These are phyloP conservation scores for Noctua comes DNA, from an alignment of 2,888 invertebrate genomes.

Conservation along the genomic window DNA sequence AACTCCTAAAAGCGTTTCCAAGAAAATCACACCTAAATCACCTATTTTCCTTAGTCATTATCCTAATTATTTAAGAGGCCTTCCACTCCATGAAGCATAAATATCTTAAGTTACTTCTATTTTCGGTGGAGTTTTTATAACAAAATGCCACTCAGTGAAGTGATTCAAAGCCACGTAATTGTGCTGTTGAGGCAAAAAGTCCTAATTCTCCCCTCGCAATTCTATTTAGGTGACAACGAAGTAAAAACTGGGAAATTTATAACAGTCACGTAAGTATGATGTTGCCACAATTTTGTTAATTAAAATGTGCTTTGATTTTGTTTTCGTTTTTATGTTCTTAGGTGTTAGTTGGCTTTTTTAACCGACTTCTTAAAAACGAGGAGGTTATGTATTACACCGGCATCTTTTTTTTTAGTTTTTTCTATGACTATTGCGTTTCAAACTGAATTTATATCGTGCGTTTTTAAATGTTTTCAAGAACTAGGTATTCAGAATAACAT, in stretches of 20 bases:
- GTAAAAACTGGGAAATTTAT: constrained; percentile 81
- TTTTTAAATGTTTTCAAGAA: neutral
- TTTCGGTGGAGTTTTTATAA: constrained; percentile 71
- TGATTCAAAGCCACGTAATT: constrained; percentile 78
- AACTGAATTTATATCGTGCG: neutral
- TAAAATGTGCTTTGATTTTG: constrained; percentile 77
- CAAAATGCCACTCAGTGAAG: constrained; percentile 72
- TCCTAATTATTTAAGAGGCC: constrained; percentile 64
- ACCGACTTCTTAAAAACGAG: too few relatives aligned
- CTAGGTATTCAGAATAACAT: too few relatives aligned
- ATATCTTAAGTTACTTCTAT: constrained; percentile 67
- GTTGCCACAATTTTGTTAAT: constrained; percentile 80
- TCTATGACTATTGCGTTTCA: neutral
- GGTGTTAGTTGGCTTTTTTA: constrained; percentile 12
- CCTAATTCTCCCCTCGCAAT: constrained; percentile 78
- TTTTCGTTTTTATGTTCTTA: constrained; percentile 50
- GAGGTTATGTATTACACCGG: too few relatives aligned
- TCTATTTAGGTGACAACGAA: constrained; percentile 80
- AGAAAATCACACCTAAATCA: constrained; percentile 50
- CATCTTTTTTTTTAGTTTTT: too few relatives aligned
- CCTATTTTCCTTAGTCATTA: constrained; percentile 61
- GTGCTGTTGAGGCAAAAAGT: constrained; percentile 78
- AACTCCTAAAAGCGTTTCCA: constrained; percentile 34
- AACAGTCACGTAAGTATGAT: constrained; percentile 78
- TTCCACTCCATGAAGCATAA: constrained; percentile 67